phyloP scores from a whole-genome alignment of 2,113 vertebrate genomes.

The Micromys minutus region DNA sequence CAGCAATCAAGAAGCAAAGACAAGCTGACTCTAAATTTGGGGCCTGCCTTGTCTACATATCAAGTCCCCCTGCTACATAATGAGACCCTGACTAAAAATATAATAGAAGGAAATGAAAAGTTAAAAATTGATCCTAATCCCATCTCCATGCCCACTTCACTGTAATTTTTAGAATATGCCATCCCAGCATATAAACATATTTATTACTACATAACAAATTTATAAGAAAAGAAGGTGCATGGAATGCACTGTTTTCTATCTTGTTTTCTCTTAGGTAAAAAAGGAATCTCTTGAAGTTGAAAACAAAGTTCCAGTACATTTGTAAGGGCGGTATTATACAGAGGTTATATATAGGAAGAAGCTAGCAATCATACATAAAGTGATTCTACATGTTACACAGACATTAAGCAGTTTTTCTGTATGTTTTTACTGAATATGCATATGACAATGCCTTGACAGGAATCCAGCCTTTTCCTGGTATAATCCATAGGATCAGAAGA shows the following conservation, averaged over 20 bases:
- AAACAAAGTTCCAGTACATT: background rate
- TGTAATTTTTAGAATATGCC: background rate
- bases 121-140: background rate
- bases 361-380: slow-evolving; percentile 5
- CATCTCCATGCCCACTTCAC: background rate
- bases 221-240: background rate
- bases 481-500: background rate
- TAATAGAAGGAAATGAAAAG: background rate
- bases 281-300: background rate
- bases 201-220: background rate
- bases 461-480: background rate
- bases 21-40: background rate
- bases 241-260: background rate
- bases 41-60: background rate
- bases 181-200: background rate
- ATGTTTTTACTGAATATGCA: background rate
- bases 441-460: background rate
- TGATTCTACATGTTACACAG: background rate
- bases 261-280: background rate
- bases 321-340: background rate
- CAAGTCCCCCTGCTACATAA: background rate
- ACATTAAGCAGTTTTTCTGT: slow-evolving; percentile 27
- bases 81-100: background rate
- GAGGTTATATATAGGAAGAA: background rate
- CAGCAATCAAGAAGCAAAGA: background rate